phyloP scores from a whole-genome alignment of 64 coral and sea anemone genomes.

The Orbicella faveolata region DNA sequence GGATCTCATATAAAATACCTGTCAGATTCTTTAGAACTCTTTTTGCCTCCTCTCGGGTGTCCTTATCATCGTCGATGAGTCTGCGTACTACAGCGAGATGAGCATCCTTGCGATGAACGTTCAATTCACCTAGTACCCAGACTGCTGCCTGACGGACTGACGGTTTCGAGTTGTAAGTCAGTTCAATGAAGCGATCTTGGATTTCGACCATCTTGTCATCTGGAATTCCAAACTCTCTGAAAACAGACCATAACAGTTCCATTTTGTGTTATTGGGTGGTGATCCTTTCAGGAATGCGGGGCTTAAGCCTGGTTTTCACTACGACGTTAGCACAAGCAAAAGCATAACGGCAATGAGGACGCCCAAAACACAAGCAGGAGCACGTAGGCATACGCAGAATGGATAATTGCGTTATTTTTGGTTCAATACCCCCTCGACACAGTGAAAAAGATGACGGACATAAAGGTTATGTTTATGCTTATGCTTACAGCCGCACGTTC shows the following conservation, averaged over 20 bases:
- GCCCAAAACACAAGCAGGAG: too few relatives aligned
- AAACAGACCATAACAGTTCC: background rate
- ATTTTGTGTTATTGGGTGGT: too few relatives aligned
- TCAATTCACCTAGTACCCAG: slow-evolving; percentile 15
- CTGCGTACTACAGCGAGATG: slow-evolving; percentile 47
- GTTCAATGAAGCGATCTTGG: slow-evolving; percentile 17
- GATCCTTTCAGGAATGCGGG: too few relatives aligned
- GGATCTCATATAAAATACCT: background rate
- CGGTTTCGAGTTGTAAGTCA: slow-evolving; percentile 1
- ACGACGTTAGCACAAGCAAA: too few relatives aligned
- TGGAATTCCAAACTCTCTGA: slow-evolving; percentile 38
- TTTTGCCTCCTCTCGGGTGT: slow-evolving; percentile 35
- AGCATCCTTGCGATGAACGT: slow-evolving; percentile 27
- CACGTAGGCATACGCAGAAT: too few relatives aligned
- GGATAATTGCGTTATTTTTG: too few relatives aligned
- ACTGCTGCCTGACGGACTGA: background rate
- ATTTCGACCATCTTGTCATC: slow-evolving; percentile 10
- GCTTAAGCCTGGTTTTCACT: too few relatives aligned
- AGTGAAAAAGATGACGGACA: too few relatives aligned
- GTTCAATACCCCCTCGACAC: too few relatives aligned
- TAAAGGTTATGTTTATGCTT: too few relatives aligned
- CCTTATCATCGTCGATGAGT: slow-evolving; percentile 34
- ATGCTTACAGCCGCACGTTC: too few relatives aligned
- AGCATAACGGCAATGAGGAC: too few relatives aligned
- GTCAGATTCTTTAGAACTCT: slow-evolving; percentile 31